A percentile compares a stretch with the other conserved stretches of the same genome.
Evolutionary conservation across 2,113 vertebrate species (phyloP).

Genomic region (Manacus vitellinus): DNA sequence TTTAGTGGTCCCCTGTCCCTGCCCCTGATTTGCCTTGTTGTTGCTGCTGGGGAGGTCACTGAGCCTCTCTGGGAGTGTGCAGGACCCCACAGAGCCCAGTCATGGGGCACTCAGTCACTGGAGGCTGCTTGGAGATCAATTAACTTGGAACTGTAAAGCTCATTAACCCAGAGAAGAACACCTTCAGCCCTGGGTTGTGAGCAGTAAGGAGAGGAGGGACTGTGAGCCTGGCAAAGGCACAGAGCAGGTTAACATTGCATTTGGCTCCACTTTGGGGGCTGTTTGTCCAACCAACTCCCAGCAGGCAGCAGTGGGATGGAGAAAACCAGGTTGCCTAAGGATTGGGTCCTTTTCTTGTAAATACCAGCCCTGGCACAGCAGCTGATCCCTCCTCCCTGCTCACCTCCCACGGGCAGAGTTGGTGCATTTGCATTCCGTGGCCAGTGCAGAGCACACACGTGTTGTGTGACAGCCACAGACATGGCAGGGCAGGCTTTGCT

Average conservation of each 20-base stretch:
- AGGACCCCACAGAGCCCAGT: not conserved
- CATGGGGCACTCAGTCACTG: rapidly evolving
- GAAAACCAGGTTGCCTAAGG: not conserved
- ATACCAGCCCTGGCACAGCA: not conserved
- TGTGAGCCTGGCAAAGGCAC: not conserved
- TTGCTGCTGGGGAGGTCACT: not conserved
- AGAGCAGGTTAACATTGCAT: rapidly evolving
- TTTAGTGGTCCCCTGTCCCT: not conserved
- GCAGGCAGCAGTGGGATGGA: not conserved
- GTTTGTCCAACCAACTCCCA: not conserved
- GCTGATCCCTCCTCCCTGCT: not conserved
- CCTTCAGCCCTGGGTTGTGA: not conserved
- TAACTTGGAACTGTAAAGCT: not conserved
- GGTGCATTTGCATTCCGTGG: rapidly evolving
- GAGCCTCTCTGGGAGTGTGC: not conserved
- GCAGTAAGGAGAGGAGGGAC: not conserved
- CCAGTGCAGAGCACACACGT: not conserved
- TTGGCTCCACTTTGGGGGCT: not conserved
- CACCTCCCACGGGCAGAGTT: not conserved
- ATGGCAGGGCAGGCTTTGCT: not conserved
- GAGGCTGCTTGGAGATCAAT: not conserved
- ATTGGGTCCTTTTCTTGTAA: not conserved
- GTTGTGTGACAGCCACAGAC: not conserved
- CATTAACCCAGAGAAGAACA: not conserved
- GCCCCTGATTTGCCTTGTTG: not conserved